Evolutionary conservation across 1,140 invertebrate genomes (phyloP), one percentile per base, ranked within the genome.

Genomic region (Brachionus rotundiformis): DNA sequence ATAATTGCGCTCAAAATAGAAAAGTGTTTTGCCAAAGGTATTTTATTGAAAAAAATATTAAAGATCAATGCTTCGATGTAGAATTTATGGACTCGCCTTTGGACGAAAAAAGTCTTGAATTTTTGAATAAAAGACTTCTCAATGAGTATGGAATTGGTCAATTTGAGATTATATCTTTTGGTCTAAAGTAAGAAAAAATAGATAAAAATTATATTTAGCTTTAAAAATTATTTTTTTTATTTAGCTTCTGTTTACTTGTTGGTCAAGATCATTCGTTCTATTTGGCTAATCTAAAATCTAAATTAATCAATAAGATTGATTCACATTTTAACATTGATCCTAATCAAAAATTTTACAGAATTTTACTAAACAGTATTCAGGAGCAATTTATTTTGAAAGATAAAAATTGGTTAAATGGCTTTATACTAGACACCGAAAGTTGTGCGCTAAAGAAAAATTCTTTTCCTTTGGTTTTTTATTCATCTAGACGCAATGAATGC

Each of bases 331-430:
- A 73, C 25, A 0, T 44, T 25, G 68, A 36, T 39, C 65, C 16
- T 16, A 41, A 71, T 1, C 25, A 41, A 39, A 73, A 73, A 29
- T 19, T 73, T 25, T 73, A 11, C 7, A 29, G 39, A 73, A 44
- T 73, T 25, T 27, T 73, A 41, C 41, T 41, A 10, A 73, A 73
- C 36, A 73, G 41, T 44, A 44, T 23, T 44, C 68, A 73, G 25
- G 36, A 73, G 5, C 68, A 73, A 44, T 73, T 44, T 44, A 3
- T 73, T 27, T 73, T 73, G 3, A 25, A 25, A 11, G 36, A 41
- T 73, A 23, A 25, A 44, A 44, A 44, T 44, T 73, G 68, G 68
- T 10, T 73, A 1, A 73, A 73, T 44, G 68, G 68, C 8, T 73
- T 73, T 23, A 11, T 19, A 8, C 25, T 73, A 73, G 25, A 41